phyloP scores from a whole-genome alignment of 2,797 vertebrate genomes.

The Bryconaethiops microstoma region DNA sequence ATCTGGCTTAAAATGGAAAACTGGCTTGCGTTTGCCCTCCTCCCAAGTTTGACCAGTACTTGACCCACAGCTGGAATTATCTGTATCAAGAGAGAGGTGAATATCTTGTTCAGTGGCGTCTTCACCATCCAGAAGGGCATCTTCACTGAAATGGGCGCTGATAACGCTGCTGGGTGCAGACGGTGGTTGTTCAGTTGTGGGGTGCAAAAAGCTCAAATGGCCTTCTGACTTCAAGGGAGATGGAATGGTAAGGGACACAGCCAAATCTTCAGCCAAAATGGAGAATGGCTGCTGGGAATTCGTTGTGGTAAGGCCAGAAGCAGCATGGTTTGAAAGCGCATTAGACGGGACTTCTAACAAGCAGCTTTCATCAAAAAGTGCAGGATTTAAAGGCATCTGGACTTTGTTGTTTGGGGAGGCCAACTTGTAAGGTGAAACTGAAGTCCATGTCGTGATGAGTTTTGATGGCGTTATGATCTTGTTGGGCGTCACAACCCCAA shows the following conservation, averaged over 20 bases:
- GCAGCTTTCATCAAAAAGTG: conserved; percentile 92
- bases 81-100: conserved; percentile 91
- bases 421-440: conserved; percentile 82
- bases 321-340: conserved; percentile 63
- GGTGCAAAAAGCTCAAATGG: conserved; percentile 93
- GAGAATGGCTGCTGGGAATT: conserved; percentile 78
- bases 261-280: conserved; percentile 91
- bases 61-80: conserved; percentile 89
- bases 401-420: conserved; percentile 72
- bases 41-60: conserved; percentile 76
- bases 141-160: conserved; percentile 90
- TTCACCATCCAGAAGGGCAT: conserved; percentile 89
- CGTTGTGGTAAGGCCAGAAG: conserved; percentile 55
- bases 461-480: conserved; percentile 77
- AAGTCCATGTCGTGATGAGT: conserved; percentile 75
- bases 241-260: conserved; percentile 95
- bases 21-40: conserved; percentile 50
- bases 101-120: conserved; percentile 94
- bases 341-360: conserved; percentile 88
- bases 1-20: conserved; percentile 87
- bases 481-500: conserved; percentile 67
- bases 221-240: conserved; percentile 96
- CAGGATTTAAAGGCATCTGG: conserved; percentile 81
- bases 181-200: conserved; percentile 67
- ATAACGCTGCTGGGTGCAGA: conserved; percentile 87